Evolutionary conservation across 2,888 invertebrate genomes (phyloP).

Genomic region (Protodeltote pygarga): DNA sequence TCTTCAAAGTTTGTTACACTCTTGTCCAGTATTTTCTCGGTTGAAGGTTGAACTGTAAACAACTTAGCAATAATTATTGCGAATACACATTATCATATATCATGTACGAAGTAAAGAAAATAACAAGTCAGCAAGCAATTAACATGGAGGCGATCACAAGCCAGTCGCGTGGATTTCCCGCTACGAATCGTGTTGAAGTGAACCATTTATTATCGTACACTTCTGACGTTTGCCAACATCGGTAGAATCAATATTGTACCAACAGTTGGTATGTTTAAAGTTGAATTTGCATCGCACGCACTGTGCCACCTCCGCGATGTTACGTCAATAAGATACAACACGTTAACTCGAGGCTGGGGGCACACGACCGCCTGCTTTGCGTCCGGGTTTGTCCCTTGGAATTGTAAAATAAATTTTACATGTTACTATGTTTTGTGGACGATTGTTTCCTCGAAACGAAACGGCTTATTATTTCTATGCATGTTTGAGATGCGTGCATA

Average conservation of each 20-base stretch:
- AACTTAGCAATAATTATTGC: slow-evolving; percentile 59
- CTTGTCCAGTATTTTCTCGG: slow-evolving; percentile 26
- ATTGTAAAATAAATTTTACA: slow-evolving; percentile 57
- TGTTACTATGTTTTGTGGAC: slow-evolving; percentile 48
- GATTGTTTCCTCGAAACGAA: slow-evolving; percentile 60
- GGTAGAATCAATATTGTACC: slow-evolving; percentile 60
- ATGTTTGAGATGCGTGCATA: slow-evolving; percentile 42
- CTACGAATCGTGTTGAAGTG: slow-evolving; percentile 81
- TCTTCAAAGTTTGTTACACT: slow-evolving; percentile 20
- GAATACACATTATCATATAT: slow-evolving; percentile 53
- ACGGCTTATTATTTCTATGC: slow-evolving; percentile 58
- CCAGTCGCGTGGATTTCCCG: slow-evolving; percentile 84
- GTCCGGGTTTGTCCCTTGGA: slow-evolving; percentile 81
- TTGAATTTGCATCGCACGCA: slow-evolving; percentile 67
- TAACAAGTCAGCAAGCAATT: slow-evolving; percentile 75
- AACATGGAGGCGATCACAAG: slow-evolving; percentile 80
- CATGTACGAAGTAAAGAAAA: slow-evolving; percentile 66
- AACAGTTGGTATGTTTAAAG: slow-evolving; percentile 63
- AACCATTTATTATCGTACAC: slow-evolving; percentile 83
- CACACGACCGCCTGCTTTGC: slow-evolving; percentile 76
- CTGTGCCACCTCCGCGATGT: slow-evolving; percentile 76
- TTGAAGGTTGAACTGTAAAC: slow-evolving; percentile 61
- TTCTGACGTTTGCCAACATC: slow-evolving; percentile 74
- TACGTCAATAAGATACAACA: slow-evolving; percentile 85
- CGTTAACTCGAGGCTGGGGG: slow-evolving; percentile 80